phyloP scores from a whole-genome alignment of 2,888 invertebrate species.

The Esperia sulphurella region DNA sequence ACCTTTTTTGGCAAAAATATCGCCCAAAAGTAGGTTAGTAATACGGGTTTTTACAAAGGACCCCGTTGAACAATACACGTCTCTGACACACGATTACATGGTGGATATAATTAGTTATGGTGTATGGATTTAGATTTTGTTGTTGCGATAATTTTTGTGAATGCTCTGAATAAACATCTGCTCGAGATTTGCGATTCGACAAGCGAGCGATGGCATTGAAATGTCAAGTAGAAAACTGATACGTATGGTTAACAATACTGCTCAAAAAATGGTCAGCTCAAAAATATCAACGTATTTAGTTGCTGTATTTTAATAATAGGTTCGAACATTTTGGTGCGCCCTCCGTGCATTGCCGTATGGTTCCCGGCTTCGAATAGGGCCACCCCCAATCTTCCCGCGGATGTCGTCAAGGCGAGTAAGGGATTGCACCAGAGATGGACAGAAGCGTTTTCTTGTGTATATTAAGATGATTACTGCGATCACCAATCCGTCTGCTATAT shows the following conservation, averaged over 20 bases:
- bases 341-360: too few species aligned
- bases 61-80: slow-evolving; percentile 53
- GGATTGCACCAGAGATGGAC: too few species aligned
- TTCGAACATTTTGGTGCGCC: too few species aligned
- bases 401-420: too few species aligned
- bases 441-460: too few species aligned
- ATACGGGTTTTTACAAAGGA: slow-evolving; percentile 63
- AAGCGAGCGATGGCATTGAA: slow-evolving; percentile 61
- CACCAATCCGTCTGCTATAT: too few species aligned
- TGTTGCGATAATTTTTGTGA: slow-evolving; percentile 74
- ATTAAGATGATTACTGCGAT: too few species aligned
- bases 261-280: slow-evolving; percentile 66
- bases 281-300: slow-evolving; percentile 7
- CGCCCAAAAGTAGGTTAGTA: slow-evolving; percentile 77
- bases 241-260: slow-evolving; percentile 51
- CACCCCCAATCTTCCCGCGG: too few species aligned
- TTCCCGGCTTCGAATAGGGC: too few species aligned
- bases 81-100: slow-evolving; percentile 64
- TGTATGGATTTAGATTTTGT: slow-evolving; percentile 77
- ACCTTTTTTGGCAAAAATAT: slow-evolving; percentile 61
- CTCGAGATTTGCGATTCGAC: slow-evolving; percentile 65
- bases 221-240: slow-evolving; percentile 75
- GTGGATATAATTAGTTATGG: slow-evolving; percentile 79
- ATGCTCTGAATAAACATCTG: slow-evolving; percentile 71
- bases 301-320: slow-evolving; percentile 14